phyloP scores from a whole-genome alignment of 2,888 invertebrate species.

The Amblyjoppa proteus region DNA sequence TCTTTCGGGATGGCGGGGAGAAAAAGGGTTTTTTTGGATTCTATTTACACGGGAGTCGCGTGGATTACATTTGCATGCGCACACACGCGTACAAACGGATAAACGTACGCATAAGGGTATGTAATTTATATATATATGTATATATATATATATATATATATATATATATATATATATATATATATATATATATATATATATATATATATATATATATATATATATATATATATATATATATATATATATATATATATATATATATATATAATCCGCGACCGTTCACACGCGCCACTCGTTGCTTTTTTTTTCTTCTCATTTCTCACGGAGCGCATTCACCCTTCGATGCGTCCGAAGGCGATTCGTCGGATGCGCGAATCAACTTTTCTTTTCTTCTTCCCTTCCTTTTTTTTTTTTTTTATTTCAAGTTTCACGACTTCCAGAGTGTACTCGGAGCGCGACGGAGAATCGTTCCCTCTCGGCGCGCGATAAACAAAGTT shows the following conservation, averaged over 20 bases:
- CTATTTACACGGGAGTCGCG: constrained; percentile 80
- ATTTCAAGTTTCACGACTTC: neutral
- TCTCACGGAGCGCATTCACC: constrained; percentile 28
- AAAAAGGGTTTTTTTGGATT: constrained; percentile 65
- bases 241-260: constrained; percentile 56
- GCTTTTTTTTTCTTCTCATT: constrained; percentile 26
- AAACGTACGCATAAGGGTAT: constrained; percentile 41
- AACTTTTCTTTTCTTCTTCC: constrained; percentile 1
- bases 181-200: neutral
- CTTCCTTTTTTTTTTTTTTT: constrained; percentile 25
- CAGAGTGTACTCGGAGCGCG: neutral
- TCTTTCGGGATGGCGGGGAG: constrained; percentile 13
- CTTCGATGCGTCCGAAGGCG: constrained; percentile 24
- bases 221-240: constrained; percentile 2
- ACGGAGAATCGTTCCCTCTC: constrained; percentile 3
- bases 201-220: constrained; percentile 49
- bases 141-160: constrained; percentile 40
- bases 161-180: neutral
- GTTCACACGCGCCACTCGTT: constrained; percentile 62
- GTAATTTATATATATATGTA: constrained; percentile 11
- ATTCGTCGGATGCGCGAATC: constrained; percentile 31
- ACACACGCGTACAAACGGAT: constrained; percentile 69
- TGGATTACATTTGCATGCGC: constrained; percentile 76
- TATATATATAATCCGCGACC: constrained; percentile 63
- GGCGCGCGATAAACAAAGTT: constrained; percentile 22